These are phyloP conservation scores for Tachypleus tridentatus DNA, from an alignment of 1,140 invertebrate genomes.

Conservation along the genomic window DNA sequence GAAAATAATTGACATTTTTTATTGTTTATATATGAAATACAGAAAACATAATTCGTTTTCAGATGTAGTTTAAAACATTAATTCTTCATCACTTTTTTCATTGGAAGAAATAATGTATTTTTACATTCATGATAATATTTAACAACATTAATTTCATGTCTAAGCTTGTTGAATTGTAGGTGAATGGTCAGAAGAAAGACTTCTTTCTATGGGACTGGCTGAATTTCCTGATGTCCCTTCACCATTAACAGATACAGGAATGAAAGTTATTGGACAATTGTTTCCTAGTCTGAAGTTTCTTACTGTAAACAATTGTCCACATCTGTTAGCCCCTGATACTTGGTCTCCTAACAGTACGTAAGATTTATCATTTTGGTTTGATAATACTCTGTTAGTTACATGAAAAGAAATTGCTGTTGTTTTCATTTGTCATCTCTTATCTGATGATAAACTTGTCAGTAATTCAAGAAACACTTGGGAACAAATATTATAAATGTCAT, in stretches of 20 bases:
- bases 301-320: constrained; percentile 29
- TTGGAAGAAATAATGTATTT: too few species aligned
- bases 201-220: constrained; percentile 24
- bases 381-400: too few species aligned
- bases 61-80: constrained; percentile 1
- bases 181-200: constrained; percentile 26
- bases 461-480: too few species aligned
- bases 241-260: constrained; percentile 29
- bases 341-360: constrained; percentile 20
- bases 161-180: constrained; percentile 13
- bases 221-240: constrained; percentile 28
- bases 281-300: constrained; percentile 24
- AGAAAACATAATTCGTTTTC: neutral
- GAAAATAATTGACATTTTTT: neutral
- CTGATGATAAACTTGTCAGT: too few species aligned
- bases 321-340: constrained; percentile 24
- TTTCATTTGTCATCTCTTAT: too few species aligned
- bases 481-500: too few species aligned
- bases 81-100: too few species aligned
- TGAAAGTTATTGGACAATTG: constrained; percentile 26
- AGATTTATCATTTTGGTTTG: constrained; percentile 13
- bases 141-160: too few species aligned
- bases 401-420: too few species aligned
- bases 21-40: neutral
- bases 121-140: too few species aligned